These are phyloP conservation scores for Pentalonia nigronervosa DNA, from an alignment of 1,140 invertebrate species.

Conservation along the genomic window DNA sequence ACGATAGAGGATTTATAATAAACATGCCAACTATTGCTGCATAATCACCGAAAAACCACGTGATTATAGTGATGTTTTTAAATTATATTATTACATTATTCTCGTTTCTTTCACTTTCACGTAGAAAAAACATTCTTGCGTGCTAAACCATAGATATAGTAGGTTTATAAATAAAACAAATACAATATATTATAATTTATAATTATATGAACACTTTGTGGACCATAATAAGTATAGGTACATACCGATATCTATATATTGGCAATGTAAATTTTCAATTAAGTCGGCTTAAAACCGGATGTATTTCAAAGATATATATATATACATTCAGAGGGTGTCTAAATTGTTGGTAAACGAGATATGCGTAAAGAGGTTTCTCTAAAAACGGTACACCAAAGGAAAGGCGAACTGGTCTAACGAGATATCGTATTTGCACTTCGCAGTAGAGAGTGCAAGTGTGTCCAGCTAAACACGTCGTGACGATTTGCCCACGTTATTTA, in stretches of 20 bases:
- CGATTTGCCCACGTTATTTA: neutral
- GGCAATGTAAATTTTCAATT: slow-evolving; percentile 14
- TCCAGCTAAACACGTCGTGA: neutral
- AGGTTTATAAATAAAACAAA: slow-evolving; percentile 12
- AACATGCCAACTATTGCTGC: neutral
- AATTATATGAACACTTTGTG: neutral
- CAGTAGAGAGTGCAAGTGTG: slow-evolving; percentile 41
- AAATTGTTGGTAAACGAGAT: slow-evolving; percentile 32
- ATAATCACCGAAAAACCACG: neutral
- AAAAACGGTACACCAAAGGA: slow-evolving; percentile 37
- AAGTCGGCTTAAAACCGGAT: slow-evolving; percentile 18
- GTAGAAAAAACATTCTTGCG: neutral
- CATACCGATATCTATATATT: neutral
- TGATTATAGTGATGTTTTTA: neutral
- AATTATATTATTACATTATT: slow-evolving; percentile 24
- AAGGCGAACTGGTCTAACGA: slow-evolving; percentile 42
- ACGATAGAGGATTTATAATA: neutral
- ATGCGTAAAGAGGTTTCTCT: slow-evolving; percentile 15
- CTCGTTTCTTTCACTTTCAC: slow-evolving; percentile 54
- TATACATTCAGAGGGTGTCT: slow-evolving; percentile 33
- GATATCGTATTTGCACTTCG: slow-evolving; percentile 30
- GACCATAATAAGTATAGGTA: neutral
- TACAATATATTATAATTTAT: neutral
- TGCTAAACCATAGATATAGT: neutral
- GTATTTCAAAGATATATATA: neutral